phyloP scores from a whole-genome alignment of 2,113 vertebrate species.

The Bettongia penicillata region DNA sequence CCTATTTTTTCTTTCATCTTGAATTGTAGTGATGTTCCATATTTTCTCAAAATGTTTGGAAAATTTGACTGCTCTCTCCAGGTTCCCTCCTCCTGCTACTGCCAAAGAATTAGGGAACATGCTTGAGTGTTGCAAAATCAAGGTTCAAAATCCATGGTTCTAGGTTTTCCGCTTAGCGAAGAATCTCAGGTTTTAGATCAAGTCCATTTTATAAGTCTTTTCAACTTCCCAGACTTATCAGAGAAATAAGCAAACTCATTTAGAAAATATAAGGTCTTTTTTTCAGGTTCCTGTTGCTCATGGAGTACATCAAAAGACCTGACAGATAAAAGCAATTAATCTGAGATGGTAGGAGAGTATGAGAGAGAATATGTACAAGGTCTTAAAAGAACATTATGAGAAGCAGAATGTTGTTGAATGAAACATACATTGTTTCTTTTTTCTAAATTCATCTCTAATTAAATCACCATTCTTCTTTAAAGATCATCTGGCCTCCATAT shows the following conservation, averaged over 20 bases:
- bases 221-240: background rate
- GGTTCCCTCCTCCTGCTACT: background rate
- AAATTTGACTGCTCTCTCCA: background rate
- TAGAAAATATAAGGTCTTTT: background rate
- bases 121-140: background rate
- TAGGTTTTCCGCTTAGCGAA: background rate
- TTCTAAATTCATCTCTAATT: background rate
- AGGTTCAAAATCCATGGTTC: background rate
- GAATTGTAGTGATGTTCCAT: background rate
- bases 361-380: background rate
- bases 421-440: background rate
- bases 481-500: background rate
- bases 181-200: background rate
- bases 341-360: background rate
- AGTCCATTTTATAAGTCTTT: background rate
- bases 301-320: background rate
- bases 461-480: background rate
- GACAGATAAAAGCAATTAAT: background rate
- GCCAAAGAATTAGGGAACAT: background rate
- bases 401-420: background rate
- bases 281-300: background rate
- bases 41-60: background rate
- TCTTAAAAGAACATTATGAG: background rate
- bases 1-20: background rate
- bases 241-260: background rate